Base-by-base conservation (phyloP, 2,113 vertebrate species). In the cat (Felis catus) region DNA sequence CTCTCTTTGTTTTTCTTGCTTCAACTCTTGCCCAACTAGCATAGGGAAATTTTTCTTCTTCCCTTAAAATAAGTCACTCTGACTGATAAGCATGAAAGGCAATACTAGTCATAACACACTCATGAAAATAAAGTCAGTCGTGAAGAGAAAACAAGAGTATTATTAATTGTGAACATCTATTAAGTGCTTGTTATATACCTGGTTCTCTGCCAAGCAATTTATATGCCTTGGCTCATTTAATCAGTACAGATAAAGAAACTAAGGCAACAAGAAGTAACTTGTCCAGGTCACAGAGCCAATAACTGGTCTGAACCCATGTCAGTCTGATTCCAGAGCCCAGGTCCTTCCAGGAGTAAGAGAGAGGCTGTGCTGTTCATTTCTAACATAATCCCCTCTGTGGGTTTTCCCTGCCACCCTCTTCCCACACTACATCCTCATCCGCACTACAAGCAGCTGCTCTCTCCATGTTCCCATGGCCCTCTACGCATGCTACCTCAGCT, bases 181-280 rank as follows among this genome's bases (percentile, higher is more conserved):
- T 55, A 85, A 89, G 12, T 70, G 51, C 31, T 79, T 93, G 18
- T 51, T 58, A 23, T 66, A 15, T 51, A 76, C 19, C 7, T 81
- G n/a, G 33, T 15, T 87, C 33, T 70, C 87, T 73, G 82, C 58
- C 61, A 95, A 81, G 7, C 51, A 41, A 70, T 78, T 74, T 78
- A 48, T 7, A 25, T 41, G 23, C 45, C 53, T 4, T 12, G 53
- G 53, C 71, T 89, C 33, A 66, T 94, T 92, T n/a, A 95, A 58
- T 96, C 65, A 87, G 36, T 48, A 90, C 13, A 94, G 73, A 79
- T 87, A 90, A 92, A 39, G 61, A 76, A 92, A 74, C 53, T 2
- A 25, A 16, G 82, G 25, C 63, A n/a, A 48, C 45, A 76, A 90
- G 89, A 96, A 87, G 39, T 39, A 73, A 63, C 74, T 94, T 92